These are phyloP conservation scores for Oreochromis aureus DNA, from an alignment of 2,113 vertebrate species.

Conservation along the genomic window DNA sequence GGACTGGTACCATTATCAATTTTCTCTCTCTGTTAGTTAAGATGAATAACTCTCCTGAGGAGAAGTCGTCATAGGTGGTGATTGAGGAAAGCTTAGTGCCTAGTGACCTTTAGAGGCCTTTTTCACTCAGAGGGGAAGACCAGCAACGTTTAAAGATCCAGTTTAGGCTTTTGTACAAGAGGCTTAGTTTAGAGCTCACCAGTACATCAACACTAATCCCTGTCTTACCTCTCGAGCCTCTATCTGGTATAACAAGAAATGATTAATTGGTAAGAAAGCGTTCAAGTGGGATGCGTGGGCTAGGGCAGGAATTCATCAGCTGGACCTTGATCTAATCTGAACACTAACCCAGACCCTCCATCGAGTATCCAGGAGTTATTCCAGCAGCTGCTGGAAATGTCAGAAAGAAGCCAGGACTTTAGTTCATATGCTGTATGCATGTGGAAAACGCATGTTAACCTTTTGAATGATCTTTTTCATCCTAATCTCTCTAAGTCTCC, in stretches of 20 bases:
- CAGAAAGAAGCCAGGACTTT: neutral
- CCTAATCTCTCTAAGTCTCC: neutral
- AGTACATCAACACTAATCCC: neutral
- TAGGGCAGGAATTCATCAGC: neutral
- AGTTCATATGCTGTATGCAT: neutral
- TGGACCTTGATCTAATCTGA: neutral
- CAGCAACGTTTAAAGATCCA: neutral
- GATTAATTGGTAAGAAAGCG: neutral
- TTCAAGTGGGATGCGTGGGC: neutral
- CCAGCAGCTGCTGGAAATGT: neutral
- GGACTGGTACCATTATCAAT: rapidly evolving
- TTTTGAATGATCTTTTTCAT: neutral
- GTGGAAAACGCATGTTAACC: neutral
- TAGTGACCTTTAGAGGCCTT: neutral
- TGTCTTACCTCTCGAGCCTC: neutral
- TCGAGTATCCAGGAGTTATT: neutral
- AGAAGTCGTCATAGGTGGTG: neutral
- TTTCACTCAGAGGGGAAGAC: no score
- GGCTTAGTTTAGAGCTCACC: neutral
- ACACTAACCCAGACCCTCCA: neutral
- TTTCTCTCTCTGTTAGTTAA: neutral
- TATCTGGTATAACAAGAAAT: neutral
- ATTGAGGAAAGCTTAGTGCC: neutral
- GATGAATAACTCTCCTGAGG: neutral
- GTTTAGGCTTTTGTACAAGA: neutral